Base-by-base conservation (phyloP, 2,888 invertebrate genomes). In the Mactromeris polynyma region DNA sequence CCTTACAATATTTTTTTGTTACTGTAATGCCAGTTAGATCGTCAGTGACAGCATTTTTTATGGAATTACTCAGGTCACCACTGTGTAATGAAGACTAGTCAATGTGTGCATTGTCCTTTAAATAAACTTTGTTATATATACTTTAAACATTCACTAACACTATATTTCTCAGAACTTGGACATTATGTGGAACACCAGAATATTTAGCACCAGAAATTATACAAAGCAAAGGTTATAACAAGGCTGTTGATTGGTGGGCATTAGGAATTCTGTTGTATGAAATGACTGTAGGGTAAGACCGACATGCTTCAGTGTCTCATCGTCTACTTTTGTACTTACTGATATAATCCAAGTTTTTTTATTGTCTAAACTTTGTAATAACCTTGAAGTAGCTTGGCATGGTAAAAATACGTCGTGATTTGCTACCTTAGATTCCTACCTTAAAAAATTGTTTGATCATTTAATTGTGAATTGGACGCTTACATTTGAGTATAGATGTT, bases 181-280 rank as follows among this genome's bases (percentile, higher is more conserved):
- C 99, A 1, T 97, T 99, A 78, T 99, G 99, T 96, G 99, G 99
- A 0, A 99, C 99, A 0, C 99, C 99, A 0, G 99, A 99, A 97
- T 99, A 99, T 97, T 97, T 99, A 93, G 99, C 99, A 0, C 97
- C 97, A 79, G 99, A 99, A 97, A 99, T 99, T 93, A 99, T 99
- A 94, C 99, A 99, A 97, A 98, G 98, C 95, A 99, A 99, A 97
- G 99, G 99, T 58, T 99, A 99, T 97, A 99, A 99, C 96, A 99
- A 98, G 96, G 99, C 99, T 14, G 99, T 99, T 0, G 99, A 99
- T 96, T 99, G 99, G 99, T 99, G 99, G 99, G 99, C 99, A 33
- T 97, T 99, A 96, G 99, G 97, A 19, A 96, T 97, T 58, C 96
- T 97, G 46, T 96, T 97, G 87, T 97, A 96, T 94, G 97, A 97